Evolutionary conservation across 2,888 invertebrate species (phyloP).

Genomic region (Limnephilus marmoratus): DNA sequence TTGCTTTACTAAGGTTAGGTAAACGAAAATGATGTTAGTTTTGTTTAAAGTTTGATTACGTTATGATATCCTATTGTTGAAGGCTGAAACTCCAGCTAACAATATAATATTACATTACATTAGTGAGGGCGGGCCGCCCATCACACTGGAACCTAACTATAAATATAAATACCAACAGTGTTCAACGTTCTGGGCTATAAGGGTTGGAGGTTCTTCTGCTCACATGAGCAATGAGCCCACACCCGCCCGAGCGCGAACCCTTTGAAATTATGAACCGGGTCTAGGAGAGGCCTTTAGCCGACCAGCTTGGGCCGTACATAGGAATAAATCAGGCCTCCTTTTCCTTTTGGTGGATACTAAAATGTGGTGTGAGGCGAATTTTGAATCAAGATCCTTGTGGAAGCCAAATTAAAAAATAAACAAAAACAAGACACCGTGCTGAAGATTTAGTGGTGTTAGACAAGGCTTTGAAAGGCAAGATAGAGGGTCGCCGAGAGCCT

Average conservation of each 20-base stretch:
- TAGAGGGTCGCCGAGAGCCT: too few species aligned
- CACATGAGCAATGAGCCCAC: slow-evolving; percentile 33
- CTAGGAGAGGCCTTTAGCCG: background rate
- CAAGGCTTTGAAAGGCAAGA: too few species aligned
- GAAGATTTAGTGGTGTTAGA: too few species aligned
- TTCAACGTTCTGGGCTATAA: background rate
- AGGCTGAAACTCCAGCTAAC: background rate
- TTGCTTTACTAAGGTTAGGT: background rate
- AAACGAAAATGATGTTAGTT: background rate
- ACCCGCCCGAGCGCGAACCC: slow-evolving; percentile 30
- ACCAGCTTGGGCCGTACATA: background rate
- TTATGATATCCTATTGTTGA: background rate
- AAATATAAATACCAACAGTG: background rate
- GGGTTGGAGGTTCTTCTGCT: slow-evolving; percentile 21
- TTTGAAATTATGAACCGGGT: slow-evolving; percentile 43
- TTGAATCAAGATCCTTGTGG: background rate
- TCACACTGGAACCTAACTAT: background rate
- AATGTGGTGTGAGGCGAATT: background rate
- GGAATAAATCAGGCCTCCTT: background rate
- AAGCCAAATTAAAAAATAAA: background rate
- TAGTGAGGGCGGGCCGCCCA: background rate
- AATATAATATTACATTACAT: background rate
- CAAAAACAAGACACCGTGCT: background rate
- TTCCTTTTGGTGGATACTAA: background rate
- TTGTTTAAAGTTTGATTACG: background rate